Base-by-base conservation (phyloP, 1,140 invertebrate genomes). In the Temnothorax longispinosus region DNA sequence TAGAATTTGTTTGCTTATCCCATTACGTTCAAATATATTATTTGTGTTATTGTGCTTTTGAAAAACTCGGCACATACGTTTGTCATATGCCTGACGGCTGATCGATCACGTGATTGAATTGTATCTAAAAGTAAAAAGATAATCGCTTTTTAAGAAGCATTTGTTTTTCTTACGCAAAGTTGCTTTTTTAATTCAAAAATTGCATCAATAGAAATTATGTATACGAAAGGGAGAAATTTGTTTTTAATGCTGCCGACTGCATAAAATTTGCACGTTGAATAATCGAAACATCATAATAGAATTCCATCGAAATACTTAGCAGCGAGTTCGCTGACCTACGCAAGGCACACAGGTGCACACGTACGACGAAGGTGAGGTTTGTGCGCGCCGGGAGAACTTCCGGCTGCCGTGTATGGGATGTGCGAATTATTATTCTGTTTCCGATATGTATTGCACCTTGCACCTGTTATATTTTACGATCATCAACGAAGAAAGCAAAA, bases 311-410 rank as follows among this genome's bases (percentile, higher is more conserved):
- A 78, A 86, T 86, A 82, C 86, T 64, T 76, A 60, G 54, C 80
- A 56, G 56, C 54, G 85, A 81, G 91, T 92, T 91, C 88, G 90
- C 69, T 92, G 90, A 92, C 90, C 90, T 69, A 84, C 58, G 64
- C 13, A 62, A 85, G 52, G 58, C 78, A 78, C 58, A 87, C 69
- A 67, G 74, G 41, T 78, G 74, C 58, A 72, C 89, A 69, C 82
- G 47, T 41, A 85, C 60, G 41, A 32, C 58, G 67, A 62, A 80
- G 65, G 88, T 80, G 60, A 76, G 44, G 72, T 71, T 50, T 69
- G 10, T 80, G 58, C 82, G 78, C 65, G 82, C 67, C 27, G 86
- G 67, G 67, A 87, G 80, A 87, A 84, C 90, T 91, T 91, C 90
- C 91, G 90, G 82, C 91, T 72, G 32, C 88, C 87, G 75, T 90